phyloP scores from a whole-genome alignment of 2,113 vertebrate genomes.

The Fulmarus glacialis region DNA sequence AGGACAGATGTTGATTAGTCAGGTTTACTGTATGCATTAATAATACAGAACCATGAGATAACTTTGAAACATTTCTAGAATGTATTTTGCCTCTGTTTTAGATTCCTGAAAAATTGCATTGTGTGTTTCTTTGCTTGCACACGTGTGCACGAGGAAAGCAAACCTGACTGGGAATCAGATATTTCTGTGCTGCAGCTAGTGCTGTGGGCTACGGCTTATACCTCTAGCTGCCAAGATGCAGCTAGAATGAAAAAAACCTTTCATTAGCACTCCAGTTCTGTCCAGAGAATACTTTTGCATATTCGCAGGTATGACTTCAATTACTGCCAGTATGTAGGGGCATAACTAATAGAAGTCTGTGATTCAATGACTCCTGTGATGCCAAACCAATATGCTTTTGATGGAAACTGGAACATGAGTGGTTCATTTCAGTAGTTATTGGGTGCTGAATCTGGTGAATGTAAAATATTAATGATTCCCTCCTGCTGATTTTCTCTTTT shows the following conservation, averaged over 20 bases:
- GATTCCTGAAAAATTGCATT: not conserved
- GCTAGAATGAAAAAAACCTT: not conserved
- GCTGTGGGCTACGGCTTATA: not conserved
- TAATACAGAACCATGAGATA: not conserved
- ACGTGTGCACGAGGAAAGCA: not conserved
- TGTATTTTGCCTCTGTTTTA: not conserved
- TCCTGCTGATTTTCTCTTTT: not conserved
- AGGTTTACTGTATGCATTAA: not conserved
- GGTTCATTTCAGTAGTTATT: not conserved
- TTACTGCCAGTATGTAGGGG: not conserved
- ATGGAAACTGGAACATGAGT: not conserved
- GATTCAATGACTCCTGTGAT: not conserved
- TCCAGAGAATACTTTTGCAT: not conserved
- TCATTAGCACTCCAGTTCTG: not conserved
- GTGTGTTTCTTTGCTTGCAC: not conserved
- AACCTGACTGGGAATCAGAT: not conserved
- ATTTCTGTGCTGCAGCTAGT: not conserved
- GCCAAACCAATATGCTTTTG: not conserved
- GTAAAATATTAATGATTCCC: not conserved
- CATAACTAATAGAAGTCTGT: not conserved
- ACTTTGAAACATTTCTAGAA: not conserved
- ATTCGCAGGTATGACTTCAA: not conserved
- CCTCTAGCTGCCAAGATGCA: not conserved
- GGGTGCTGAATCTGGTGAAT: not conserved
- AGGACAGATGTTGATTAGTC: not conserved